phyloP scores from a whole-genome alignment of 1,140 invertebrate species.

The Tribolium castaneum region DNA sequence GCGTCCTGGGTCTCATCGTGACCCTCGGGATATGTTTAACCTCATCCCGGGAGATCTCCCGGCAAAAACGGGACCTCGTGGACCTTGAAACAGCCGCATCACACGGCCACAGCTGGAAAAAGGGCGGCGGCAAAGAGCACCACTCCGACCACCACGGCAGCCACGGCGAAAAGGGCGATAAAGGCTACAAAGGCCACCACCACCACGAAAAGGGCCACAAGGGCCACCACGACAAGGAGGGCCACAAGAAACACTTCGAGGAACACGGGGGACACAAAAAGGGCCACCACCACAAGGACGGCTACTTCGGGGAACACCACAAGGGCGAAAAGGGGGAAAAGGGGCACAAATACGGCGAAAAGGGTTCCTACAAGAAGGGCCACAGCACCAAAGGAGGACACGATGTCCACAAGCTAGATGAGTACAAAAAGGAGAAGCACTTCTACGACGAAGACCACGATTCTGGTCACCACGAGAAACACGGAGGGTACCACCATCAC shows the following conservation, averaged over 20 bases:
- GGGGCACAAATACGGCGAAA: constrained; percentile 71
- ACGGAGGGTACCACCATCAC: constrained; percentile 70
- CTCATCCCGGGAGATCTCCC: constrained; percentile 56
- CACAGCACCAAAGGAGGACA: constrained; percentile 75
- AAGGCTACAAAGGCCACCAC: constrained; percentile 70
- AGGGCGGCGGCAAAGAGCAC: constrained; percentile 70
- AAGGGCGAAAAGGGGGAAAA: constrained; percentile 76
- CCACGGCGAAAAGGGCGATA: constrained; percentile 71
- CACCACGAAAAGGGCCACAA: constrained; percentile 74
- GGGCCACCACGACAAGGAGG: constrained; percentile 75
- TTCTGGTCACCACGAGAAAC: constrained; percentile 72
- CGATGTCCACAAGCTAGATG: constrained; percentile 77
- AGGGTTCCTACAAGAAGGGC: constrained; percentile 73
- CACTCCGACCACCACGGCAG: constrained; percentile 69
- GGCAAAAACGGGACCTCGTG: constrained; percentile 54
- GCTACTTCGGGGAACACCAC: constrained; percentile 75
- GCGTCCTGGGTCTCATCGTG: constrained; percentile 56
- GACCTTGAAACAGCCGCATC: constrained; percentile 56
- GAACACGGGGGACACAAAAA: constrained; percentile 75
- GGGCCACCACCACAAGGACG: constrained; percentile 75
- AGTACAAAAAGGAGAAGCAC: constrained; percentile 78
- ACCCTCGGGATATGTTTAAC: constrained; percentile 54
- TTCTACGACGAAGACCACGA: constrained; percentile 76
- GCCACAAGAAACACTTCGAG: constrained; percentile 73
- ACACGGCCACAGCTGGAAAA: constrained; percentile 62